phyloP scores from a whole-genome alignment of 2,888 invertebrate genomes.

The Prosopocoilus inquinatus region DNA sequence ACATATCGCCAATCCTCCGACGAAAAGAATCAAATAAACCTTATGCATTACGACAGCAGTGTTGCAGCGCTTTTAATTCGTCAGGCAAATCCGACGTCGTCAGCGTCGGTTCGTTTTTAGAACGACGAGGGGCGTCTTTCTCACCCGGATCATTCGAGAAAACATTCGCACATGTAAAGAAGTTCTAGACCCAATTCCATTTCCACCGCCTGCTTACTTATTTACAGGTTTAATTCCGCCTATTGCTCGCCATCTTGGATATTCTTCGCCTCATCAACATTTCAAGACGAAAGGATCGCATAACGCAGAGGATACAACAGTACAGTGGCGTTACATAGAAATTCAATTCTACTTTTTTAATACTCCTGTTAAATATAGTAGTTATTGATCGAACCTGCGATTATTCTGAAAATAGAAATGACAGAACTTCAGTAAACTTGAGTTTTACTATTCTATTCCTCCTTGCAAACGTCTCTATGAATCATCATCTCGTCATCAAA shows the following conservation, averaged over 20 bases:
- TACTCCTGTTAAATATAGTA: no score
- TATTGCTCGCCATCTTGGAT: conserved; percentile 37
- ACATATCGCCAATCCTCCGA: conserved; percentile 4
- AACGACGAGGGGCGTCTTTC: background rate
- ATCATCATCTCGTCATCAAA: no score
- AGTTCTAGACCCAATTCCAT: conserved; percentile 25
- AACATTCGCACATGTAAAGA: conserved; percentile 19
- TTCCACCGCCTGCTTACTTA: conserved; percentile 36
- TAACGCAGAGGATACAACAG: conserved; percentile 1
- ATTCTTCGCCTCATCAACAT: conserved; percentile 40
- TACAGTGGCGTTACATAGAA: no score
- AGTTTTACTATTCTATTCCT: no score
- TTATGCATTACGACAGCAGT: background rate
- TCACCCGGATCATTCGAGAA: conserved; percentile 11
- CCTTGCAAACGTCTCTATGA: no score
- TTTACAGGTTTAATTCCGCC: conserved; percentile 42
- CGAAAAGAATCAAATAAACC: conserved; percentile 6
- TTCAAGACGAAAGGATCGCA: conserved; percentile 31
- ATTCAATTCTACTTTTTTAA: no score
- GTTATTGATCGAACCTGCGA: no score
- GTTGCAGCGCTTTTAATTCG: background rate
- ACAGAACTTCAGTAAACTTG: no score
- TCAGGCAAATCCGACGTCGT: background rate
- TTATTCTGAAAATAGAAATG: no score
- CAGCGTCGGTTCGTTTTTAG: background rate